These are phyloP conservation scores for Oenanthe oenanthe DNA, from an alignment of 2,113 vertebrate genomes.

Conservation along the genomic window DNA sequence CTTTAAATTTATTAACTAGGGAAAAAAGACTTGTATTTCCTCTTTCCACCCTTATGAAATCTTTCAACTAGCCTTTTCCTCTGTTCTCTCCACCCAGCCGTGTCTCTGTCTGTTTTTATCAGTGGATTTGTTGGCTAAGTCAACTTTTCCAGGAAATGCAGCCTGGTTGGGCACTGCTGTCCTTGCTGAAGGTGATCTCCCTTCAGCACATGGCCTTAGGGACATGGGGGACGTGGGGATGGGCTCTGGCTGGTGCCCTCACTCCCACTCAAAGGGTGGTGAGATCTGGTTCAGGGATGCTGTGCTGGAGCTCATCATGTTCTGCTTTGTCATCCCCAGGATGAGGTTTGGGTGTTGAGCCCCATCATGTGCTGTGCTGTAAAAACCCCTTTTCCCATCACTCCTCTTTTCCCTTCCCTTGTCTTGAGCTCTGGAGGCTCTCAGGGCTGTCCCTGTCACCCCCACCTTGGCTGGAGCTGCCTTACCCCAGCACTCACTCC, in stretches of 20 bases:
- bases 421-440: neutral
- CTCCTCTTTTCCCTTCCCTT: neutral
- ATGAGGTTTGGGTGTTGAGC: fast-evolving
- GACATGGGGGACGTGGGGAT: too few relatives aligned
- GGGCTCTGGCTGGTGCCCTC: neutral
- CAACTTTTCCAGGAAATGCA: neutral
- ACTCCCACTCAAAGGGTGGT: fast-evolving
- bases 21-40: neutral
- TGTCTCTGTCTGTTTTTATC: neutral
- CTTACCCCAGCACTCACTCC: fast-evolving
- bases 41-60: neutral
- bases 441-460: fast-evolving
- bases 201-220: fast-evolving
- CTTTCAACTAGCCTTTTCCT: neutral
- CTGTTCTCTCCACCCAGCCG: fast-evolving
- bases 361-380: too few relatives aligned
- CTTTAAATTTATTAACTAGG: neutral
- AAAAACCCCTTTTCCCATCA: fast-evolving
- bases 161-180: neutral
- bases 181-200: neutral
- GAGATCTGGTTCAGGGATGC: neutral
- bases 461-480: fast-evolving
- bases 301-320: neutral
- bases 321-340: fast-evolving
- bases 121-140: neutral